Percentiles rank a stretch among this genome's conserved stretches.
phyloP scores from a whole-genome alignment of 2,888 invertebrate species.

The Stenoptilia bipunctidactyla region DNA sequence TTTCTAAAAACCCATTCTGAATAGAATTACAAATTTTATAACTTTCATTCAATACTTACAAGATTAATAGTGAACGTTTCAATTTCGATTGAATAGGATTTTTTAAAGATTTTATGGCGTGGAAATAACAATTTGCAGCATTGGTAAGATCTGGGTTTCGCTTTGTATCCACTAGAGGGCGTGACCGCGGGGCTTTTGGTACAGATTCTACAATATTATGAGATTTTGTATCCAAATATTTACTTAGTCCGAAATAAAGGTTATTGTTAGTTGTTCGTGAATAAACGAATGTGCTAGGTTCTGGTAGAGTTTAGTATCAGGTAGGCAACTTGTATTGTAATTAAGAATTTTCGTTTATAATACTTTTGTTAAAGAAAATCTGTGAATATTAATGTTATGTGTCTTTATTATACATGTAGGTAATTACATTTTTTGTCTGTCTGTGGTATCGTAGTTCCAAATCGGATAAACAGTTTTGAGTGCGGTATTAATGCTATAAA shows the following conservation, averaged over 20 bases:
- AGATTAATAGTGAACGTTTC: conserved; percentile 52
- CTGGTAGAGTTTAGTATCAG: no score
- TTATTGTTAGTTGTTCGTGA: conserved; percentile 24
- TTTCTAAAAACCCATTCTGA: conserved; percentile 2
- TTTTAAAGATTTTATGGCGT: conserved; percentile 59
- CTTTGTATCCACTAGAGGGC: conserved; percentile 50
- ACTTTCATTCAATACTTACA: conserved; percentile 24
- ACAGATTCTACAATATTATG: conserved; percentile 48
- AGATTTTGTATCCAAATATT: conserved; percentile 61
- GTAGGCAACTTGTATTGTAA: no score
- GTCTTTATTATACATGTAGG: no score
- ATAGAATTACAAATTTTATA: not conserved
- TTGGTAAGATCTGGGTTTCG: conserved; percentile 31
- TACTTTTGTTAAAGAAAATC: no score
- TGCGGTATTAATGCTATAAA: no score
- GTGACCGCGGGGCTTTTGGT: conserved; percentile 38
- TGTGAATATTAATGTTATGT: no score
- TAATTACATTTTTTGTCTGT: no score
- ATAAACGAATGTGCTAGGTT: conserved; percentile 10
- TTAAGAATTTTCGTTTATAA: no score
- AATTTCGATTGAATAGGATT: conserved; percentile 30
- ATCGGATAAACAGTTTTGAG: no score
- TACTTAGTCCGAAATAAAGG: conserved; percentile 39
- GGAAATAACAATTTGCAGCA: conserved; percentile 66
- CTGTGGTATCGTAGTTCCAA: no score